Base-by-base conservation (phyloP, 2,797 vertebrate genomes). In the Aphelocoma californica region DNA sequence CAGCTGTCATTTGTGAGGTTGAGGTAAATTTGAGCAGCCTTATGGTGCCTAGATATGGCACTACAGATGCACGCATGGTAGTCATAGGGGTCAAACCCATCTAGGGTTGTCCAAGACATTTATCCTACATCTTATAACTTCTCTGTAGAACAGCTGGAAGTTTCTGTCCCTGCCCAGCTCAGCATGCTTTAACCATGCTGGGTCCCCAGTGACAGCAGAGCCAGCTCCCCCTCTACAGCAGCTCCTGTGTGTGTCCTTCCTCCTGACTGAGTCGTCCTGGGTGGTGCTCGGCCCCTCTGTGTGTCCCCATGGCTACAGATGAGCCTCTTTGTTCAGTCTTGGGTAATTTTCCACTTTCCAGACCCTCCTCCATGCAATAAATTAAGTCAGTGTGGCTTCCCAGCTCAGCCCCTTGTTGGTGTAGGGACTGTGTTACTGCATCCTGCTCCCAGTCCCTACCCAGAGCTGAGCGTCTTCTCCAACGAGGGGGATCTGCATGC, bases 281-380 rank as follows among this genome's bases (percentile, higher is more conserved):
- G 91, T 89, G 93, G 93, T 91, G 50, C 81, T 89, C 1, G 0
- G 58, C 31, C 80, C 45, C 65, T 81, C 81, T 36, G 0, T 29
- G 85, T 56, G 85, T 79, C 81, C 92, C 82, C 40, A 25, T 58
- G 79, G 71, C 83, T 87, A 77, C 93, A 88, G 79, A 79, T 47
- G 67, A 91, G 60, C 51, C 51, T 87, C 92, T 92, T 91, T 87
- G 60, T 95, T 87, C 82, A 88, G 40, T 51, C 64, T 66, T 65
- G 85, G 51, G 79, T 73, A 88, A 88, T 90, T 90, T 95, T 90
- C 90, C 88, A 60, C 88, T 92, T 91, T 56, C 78, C 77, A 95
- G 81, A 86, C 77, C 83, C 88, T 88, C 66, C 81, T 93, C 62
- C 18, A 4, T 47, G 81, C 58, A 54, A 75, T 54, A 79, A 96